phyloP scores from a whole-genome alignment of 2,797 vertebrate species.

The Champsocephalus esox region DNA sequence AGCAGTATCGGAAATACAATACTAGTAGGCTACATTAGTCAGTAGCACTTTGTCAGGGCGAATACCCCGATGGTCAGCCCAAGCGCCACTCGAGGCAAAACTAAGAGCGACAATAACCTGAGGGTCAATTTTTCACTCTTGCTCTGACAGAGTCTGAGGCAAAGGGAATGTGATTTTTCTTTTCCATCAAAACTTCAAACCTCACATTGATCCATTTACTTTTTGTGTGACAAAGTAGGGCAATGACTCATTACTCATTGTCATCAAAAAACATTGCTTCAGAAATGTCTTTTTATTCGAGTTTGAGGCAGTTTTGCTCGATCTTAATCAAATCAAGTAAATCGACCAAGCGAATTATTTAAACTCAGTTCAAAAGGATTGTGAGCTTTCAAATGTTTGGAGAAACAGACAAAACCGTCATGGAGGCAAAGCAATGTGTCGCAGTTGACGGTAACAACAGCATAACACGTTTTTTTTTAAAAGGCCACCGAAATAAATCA shows the following conservation, averaged over 20 bases:
- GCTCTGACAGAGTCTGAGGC: background rate
- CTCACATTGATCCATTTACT: background rate
- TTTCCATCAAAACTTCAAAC: slow-evolving; percentile 7
- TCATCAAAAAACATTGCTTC: background rate
- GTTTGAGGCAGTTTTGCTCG: background rate
- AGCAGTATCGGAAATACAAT: background rate
- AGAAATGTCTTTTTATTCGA: background rate
- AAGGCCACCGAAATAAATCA: no score
- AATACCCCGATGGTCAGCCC: background rate
- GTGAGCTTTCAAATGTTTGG: no score
- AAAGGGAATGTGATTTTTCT: background rate
- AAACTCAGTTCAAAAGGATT: background rate
- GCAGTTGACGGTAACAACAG: no score
- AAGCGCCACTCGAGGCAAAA: background rate
- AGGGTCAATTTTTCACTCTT: slow-evolving; percentile 1
- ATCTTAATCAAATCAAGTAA: background rate
- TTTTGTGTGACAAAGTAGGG: background rate
- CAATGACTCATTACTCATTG: slow-evolving; percentile 21
- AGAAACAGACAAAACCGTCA: no score
- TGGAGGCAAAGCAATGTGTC: no score
- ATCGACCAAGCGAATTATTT: no score
- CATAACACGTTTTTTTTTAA: no score
- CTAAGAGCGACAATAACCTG: background rate
- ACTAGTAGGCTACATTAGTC: background rate
- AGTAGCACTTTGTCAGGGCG: background rate